Conservation (phyloP, 2,888 invertebrate genomes). For the Euplexia lucipara region DNA sequence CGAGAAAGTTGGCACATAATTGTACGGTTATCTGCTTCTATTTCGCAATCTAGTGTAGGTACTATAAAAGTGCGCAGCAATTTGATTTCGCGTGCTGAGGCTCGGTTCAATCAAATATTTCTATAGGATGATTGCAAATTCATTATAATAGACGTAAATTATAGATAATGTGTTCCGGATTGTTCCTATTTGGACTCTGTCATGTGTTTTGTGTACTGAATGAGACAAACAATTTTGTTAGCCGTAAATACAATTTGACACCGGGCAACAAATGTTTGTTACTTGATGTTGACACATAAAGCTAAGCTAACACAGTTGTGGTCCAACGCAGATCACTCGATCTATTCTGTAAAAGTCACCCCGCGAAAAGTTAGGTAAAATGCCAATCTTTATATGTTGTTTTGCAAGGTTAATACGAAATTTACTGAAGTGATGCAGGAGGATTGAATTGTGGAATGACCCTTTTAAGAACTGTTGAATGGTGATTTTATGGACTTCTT, state of each 20-base stretch:
- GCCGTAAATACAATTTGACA: conserved; percentile 12
- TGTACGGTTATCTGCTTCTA: conserved; percentile 28
- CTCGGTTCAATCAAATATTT: conserved; percentile 50
- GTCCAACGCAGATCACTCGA: too few relatives aligned
- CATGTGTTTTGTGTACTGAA: conserved; percentile 24
- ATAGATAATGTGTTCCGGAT: conserved; percentile 54
- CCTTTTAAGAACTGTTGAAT: conserved; percentile 2
- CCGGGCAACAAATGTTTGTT: conserved; percentile 7
- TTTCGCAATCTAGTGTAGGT: conserved; percentile 48
- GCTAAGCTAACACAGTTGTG: too few relatives aligned
- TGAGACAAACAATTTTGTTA: conserved; percentile 48
- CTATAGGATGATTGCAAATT: conserved; percentile 54
- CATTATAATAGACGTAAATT: conserved; percentile 56
- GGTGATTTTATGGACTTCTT: neutral
- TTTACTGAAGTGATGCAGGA: too few relatives aligned
- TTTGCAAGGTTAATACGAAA: too few relatives aligned
- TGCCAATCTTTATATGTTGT: too few relatives aligned
- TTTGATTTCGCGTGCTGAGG: conserved; percentile 51
- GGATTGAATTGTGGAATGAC: too few relatives aligned
- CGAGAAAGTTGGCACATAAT: conserved; percentile 52
- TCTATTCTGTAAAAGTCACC: too few relatives aligned
- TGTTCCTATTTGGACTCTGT: conserved; percentile 40
- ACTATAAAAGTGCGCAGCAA: conserved; percentile 41
- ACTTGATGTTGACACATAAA: neutral
- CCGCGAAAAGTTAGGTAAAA: too few relatives aligned